Percentiles rank a stretch among this genome's conserved stretches.
phyloP scores from a whole-genome alignment of 2,888 invertebrate genomes.

The Homarus gammarus region DNA sequence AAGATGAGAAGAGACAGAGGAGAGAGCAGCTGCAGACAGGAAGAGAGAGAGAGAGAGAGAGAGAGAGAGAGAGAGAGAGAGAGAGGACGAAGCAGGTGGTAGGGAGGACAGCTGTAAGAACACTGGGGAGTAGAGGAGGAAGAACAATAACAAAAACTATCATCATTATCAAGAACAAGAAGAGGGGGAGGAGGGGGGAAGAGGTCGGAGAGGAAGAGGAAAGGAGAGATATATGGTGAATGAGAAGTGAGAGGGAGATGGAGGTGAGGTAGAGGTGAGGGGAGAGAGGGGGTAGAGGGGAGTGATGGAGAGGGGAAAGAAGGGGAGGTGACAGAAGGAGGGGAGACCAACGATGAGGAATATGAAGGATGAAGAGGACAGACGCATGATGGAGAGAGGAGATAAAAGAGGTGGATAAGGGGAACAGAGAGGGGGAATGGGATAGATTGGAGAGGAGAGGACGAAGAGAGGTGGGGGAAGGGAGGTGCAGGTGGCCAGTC shows the following conservation, averaged over 20 bases:
- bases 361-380: not conserved
- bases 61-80: slow-evolving; percentile 11
- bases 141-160: too few species aligned
- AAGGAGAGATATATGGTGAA: too few species aligned
- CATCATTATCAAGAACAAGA: too few species aligned
- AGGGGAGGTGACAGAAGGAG: not conserved
- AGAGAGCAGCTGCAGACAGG: not conserved
- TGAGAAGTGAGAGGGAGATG: too few species aligned
- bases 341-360: not conserved
- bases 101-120: too few species aligned
- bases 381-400: not conserved
- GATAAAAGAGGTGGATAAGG: not conserved
- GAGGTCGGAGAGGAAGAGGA: not conserved
- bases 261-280: too few species aligned
- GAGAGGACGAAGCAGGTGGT: not conserved
- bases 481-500: not conserved
- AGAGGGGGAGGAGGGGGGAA: not conserved
- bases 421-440: not conserved
- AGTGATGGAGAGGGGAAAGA: not conserved
- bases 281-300: not conserved
- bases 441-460: too few species aligned
- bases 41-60: not conserved
- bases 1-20: not conserved
- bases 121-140: too few species aligned
- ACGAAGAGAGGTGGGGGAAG: not conserved